A percentile compares a stretch with the other conserved stretches of the same genome.
phyloP scores from a whole-genome alignment of 2,888 invertebrate genomes.

The Incurvaria masculella region DNA sequence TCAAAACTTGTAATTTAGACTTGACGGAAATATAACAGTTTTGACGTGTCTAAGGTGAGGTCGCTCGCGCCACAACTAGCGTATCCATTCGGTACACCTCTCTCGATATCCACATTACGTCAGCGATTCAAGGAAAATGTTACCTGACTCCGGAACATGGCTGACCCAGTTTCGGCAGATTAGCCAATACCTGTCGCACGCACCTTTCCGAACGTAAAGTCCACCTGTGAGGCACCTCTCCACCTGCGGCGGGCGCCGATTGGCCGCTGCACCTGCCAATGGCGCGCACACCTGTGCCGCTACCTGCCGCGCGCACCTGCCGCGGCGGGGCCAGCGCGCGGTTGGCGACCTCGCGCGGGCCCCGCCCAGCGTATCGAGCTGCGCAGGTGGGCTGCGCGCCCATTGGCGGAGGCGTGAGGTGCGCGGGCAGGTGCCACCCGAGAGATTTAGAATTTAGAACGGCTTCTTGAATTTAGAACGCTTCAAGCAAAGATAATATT shows the following conservation, averaged over 20 bases:
- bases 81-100: too few species aligned
- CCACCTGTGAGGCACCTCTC: conserved; percentile 34
- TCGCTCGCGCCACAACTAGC: too few species aligned
- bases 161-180: conserved; percentile 19
- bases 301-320: conserved; percentile 14
- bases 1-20: too few species aligned
- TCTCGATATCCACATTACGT: too few species aligned
- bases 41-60: too few species aligned
- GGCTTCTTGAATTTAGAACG: too few species aligned
- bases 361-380: conserved; percentile 50
- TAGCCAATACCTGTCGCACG: conserved; percentile 29
- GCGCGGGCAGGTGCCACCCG: conserved; percentile 15
- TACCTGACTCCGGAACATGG: too few species aligned
- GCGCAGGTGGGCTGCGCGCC: conserved; percentile 52
- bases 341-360: conserved; percentile 18
- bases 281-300: conserved; percentile 23
- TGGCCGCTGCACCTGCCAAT: conserved; percentile 20
- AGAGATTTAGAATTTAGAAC: too few species aligned
- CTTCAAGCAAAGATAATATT: too few species aligned
- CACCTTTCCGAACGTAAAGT: not conserved
- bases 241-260: conserved; percentile 27
- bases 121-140: too few species aligned
- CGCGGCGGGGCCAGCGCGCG: conserved; percentile 21
- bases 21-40: too few species aligned
- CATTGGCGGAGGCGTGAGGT: conserved; percentile 31